Evolutionary conservation across 2,113 vertebrate genomes (phyloP), one percentile per base, ranked within the genome.

Genomic region (Gnathonemus longibarbis): DNA sequence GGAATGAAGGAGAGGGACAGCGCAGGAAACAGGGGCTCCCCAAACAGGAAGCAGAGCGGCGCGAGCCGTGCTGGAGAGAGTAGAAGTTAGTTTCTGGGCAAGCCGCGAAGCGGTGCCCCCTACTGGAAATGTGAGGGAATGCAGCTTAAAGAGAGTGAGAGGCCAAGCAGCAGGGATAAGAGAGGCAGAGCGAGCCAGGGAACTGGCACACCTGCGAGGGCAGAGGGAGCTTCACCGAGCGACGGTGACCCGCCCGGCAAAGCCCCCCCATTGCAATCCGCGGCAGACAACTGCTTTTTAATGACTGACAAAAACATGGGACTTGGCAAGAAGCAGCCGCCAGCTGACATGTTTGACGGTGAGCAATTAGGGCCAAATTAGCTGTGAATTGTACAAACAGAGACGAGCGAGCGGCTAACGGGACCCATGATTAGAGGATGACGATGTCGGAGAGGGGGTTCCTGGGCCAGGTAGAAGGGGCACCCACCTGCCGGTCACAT

Each of bases 321-420:
- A 24, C 53, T 88, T 24, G 52, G 87, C 53, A 62, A 62, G 21
- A 46, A 35, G 53, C 24, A 13, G 21, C 53, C 42, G 19, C 9
- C 87, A 27, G 62, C 62, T 24, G 13, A 62, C 53, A 88, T 58
- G 87, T 88, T 58, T 62, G 35, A 88, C 13, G 87, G 35, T 9
- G 35, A 39, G 52, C 87, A 66, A 88, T 88, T 88, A 88, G 39
- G 87, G 35, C 24, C 52, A 88, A 88, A 88, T 88, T 88, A 88
- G 87, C 87, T 88, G 17, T 88, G 53, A 62, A 62, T 45, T 58
- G 39, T 88, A 62, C 39, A 62, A 88, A 88, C 13, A 88, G 53
- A 88, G 24, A 45, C 13, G 5, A 8, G 19, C 10, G 53, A 62
- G 39, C 87, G 21, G 35, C 9, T n/a, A 46, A 45, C 35, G 24